Evolutionary conservation across 2,797 vertebrate genomes (phyloP).

Genomic region (Sebastes miniatus): DNA sequence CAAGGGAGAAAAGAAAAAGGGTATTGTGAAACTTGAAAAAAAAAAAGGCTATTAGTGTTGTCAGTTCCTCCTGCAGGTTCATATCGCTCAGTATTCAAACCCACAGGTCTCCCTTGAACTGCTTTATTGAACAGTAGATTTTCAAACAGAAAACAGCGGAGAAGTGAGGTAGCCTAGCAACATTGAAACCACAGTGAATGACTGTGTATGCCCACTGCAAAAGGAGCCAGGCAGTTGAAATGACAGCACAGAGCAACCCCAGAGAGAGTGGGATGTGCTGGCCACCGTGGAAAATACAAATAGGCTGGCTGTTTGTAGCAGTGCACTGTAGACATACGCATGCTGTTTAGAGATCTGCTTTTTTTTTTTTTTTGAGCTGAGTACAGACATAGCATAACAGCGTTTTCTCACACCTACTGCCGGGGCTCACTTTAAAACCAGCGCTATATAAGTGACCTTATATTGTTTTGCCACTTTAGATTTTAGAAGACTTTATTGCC

Average conservation of each 20-base stretch:
- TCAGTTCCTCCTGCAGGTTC: constrained; percentile 69
- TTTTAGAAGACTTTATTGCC: neutral
- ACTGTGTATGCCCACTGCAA: constrained; percentile 67
- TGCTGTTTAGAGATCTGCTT: constrained; percentile 29
- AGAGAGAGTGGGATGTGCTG: constrained; percentile 72
- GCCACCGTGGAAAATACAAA: constrained; percentile 70
- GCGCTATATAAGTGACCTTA: constrained; percentile 2
- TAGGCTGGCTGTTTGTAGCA: constrained; percentile 49
- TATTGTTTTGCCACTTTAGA: constrained; percentile 11
- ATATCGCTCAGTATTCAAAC: constrained; percentile 77
- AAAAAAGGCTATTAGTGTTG: constrained; percentile 56
- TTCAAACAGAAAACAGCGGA: constrained; percentile 69
- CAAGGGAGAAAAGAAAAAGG: constrained; percentile 17
- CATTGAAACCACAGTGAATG: constrained; percentile 75
- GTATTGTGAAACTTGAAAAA: constrained; percentile 39
- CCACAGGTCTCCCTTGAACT: constrained; percentile 79
- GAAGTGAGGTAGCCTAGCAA: constrained; percentile 84
- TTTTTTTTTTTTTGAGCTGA: neutral
- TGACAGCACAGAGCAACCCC: constrained; percentile 69
- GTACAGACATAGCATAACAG: neutral
- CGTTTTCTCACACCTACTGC: constrained; percentile 8
- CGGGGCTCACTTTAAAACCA: constrained; percentile 27
- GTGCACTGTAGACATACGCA: constrained; percentile 35
- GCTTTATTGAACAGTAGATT: constrained; percentile 81
- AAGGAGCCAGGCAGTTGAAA: constrained; percentile 64